These are phyloP conservation scores for Elmis aenea DNA, from an alignment of 2,888 invertebrate species.

Conservation along the genomic window DNA sequence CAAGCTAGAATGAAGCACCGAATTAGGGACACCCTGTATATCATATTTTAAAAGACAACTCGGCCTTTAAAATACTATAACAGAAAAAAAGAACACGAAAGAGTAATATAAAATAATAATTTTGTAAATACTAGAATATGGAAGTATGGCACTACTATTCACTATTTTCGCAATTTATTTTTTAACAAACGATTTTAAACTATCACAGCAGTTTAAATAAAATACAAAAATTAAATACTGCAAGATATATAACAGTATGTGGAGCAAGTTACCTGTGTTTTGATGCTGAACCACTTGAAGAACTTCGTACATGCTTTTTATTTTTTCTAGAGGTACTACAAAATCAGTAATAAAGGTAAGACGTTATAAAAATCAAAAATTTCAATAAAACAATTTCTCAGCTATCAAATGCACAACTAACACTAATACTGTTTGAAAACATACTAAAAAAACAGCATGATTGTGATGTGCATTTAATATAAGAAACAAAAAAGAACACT, in stretches of 20 bases:
- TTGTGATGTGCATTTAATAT: conserved; percentile 14
- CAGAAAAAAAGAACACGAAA: too few relatives aligned
- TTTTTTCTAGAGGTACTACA: conserved; percentile 46
- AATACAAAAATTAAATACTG: neutral
- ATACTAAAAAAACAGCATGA: too few relatives aligned
- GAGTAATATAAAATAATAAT: too few relatives aligned
- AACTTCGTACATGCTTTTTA: conserved; percentile 46
- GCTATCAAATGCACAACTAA: conserved; percentile 17
- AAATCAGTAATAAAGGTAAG: conserved; percentile 35
- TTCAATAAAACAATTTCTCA: conserved; percentile 4
- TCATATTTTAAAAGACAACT: too few relatives aligned
- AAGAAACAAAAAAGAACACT: neutral
- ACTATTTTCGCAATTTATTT: neutral
- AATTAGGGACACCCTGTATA: too few relatives aligned
- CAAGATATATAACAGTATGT: neutral
- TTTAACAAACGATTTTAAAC: neutral
- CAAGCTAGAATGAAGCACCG: too few relatives aligned
- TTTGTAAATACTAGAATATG: too few relatives aligned
- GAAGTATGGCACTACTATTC: neutral
- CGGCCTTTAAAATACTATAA: too few relatives aligned
- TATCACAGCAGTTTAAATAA: neutral
- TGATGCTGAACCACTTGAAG: conserved; percentile 43
- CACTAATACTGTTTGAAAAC: too few relatives aligned
- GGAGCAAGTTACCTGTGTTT: conserved; percentile 40
- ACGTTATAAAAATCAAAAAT: conserved; percentile 13